These are phyloP conservation scores for Simalia tracyae DNA, from an alignment of 2,797 vertebrate species.

Conservation along the genomic window DNA sequence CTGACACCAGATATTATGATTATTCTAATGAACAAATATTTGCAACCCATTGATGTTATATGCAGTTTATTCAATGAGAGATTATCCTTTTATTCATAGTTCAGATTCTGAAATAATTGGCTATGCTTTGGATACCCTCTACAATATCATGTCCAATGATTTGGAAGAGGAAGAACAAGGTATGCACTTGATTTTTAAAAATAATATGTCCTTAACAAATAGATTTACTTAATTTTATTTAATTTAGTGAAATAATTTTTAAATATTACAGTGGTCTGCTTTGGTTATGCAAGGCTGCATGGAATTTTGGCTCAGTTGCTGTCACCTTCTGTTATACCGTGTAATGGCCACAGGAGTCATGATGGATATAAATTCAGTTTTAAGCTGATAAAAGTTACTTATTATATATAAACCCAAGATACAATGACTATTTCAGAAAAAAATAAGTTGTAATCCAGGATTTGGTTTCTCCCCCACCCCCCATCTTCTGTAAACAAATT, in stretches of 20 bases:
- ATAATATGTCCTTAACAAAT: not conserved
- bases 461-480: not conserved
- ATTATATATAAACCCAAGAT: not conserved
- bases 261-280: not conserved
- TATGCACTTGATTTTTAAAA: slow-evolving; percentile 65
- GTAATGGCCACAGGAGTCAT: not conserved
- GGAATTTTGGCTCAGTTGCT: not conserved
- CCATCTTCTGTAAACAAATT: not conserved
- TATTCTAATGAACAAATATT: not conserved
- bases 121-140: slow-evolving; percentile 96
- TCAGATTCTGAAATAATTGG: slow-evolving; percentile 98
- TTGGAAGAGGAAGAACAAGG: slow-evolving; percentile 94
- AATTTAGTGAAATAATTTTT: not conserved
- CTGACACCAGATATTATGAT: not conserved
- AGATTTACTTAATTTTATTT: not conserved
- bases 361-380: not conserved
- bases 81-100: slow-evolving; percentile 73
- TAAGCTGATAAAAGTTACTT: not conserved
- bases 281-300: not conserved
- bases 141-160: slow-evolving; percentile 95
- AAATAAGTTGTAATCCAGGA: not conserved
- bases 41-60: not conserved
- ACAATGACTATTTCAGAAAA: not conserved
- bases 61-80: not conserved
- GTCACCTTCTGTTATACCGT: not conserved